These are phyloP conservation scores for Vireo griseus DNA, from an alignment of 2,797 vertebrate species.

Conservation along the genomic window DNA sequence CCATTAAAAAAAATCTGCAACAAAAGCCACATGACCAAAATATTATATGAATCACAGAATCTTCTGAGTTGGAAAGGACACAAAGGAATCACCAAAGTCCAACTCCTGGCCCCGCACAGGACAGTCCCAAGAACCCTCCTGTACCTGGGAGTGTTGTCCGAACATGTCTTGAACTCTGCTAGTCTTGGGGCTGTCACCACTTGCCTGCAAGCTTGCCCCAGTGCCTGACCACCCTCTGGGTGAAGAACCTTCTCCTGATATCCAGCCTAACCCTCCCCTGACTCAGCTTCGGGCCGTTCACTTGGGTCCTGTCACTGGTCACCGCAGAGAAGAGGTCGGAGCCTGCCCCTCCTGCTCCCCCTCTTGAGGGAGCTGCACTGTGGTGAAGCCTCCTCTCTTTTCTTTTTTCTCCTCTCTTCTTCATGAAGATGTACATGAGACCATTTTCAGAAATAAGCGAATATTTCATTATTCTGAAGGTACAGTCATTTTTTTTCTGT, in stretches of 20 bases:
- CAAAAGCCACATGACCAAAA: background rate
- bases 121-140: background rate
- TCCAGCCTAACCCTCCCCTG: background rate
- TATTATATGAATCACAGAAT: background rate
- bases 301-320: background rate
- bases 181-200: too few relatives aligned
- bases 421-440: background rate
- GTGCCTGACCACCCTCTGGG: background rate
- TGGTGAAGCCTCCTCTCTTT: background rate
- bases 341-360: background rate
- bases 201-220: background rate
- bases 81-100: background rate
- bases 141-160: background rate
- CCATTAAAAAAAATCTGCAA: background rate
- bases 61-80: background rate
- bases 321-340: background rate
- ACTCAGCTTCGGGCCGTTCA: background rate
- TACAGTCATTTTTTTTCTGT: background rate
- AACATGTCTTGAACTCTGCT: rapidly evolving
- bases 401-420: background rate
- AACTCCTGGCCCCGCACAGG: background rate
- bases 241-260: background rate
- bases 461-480: background rate
- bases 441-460: background rate
- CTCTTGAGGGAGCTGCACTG: background rate